phyloP scores from a whole-genome alignment of 2,888 invertebrate genomes.

The Athalia circularis region DNA sequence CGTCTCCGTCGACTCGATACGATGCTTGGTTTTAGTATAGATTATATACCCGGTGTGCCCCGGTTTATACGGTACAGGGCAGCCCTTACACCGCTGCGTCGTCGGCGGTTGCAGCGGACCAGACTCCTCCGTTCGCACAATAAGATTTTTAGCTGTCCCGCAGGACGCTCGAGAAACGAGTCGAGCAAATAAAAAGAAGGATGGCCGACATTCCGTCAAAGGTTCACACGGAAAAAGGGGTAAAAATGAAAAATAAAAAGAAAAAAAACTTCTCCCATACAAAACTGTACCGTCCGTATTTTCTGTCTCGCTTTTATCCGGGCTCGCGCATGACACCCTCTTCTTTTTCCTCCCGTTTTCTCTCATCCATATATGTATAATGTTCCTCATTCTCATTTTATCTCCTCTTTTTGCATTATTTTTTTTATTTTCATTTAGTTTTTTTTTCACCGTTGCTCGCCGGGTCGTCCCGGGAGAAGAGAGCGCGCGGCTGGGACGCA shows the following conservation, averaged over 20 bases:
- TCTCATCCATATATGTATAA: not conserved
- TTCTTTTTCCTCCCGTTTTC: not conserved
- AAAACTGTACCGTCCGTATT: not conserved
- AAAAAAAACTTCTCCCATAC: not conserved
- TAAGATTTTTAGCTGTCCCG: slow-evolving; percentile 6
- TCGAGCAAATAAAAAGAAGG: not conserved
- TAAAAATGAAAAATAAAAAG: not conserved
- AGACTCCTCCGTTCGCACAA: slow-evolving; percentile 31
- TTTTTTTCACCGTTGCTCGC: too few relatives aligned
- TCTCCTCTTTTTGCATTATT: not conserved
- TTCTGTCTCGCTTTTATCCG: slow-evolving; percentile 28
- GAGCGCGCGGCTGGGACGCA: not conserved
- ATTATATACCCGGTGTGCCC: too few relatives aligned
- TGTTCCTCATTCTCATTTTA: not conserved
- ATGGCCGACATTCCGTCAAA: slow-evolving; percentile 30
- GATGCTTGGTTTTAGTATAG: too few relatives aligned
- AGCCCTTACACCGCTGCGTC: not conserved
- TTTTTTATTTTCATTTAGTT: not conserved
- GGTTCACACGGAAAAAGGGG: not conserved
- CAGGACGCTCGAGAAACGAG: not conserved
- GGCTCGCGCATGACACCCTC: not conserved
- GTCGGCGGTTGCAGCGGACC: not conserved
- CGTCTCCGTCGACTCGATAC: slow-evolving; percentile 15
- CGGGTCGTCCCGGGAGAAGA: not conserved
- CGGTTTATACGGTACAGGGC: too few relatives aligned